Evolutionary conservation across 2,888 invertebrate genomes (phyloP).

Genomic region (Dryadula phaetusa): DNA sequence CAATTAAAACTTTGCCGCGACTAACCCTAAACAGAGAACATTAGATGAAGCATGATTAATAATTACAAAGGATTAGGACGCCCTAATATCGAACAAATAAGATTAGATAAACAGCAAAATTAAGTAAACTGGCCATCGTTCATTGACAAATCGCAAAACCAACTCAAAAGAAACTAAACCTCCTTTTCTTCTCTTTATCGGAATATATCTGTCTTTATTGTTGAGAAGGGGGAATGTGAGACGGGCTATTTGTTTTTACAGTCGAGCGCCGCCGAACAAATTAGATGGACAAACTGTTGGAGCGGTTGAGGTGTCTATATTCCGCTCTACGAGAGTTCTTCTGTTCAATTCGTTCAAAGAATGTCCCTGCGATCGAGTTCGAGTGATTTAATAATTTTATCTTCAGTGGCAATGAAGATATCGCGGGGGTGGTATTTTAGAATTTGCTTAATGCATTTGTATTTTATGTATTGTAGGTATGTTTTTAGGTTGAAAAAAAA

Average conservation of each 20-base stretch:
- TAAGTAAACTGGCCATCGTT: constrained; percentile 75
- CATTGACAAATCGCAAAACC: constrained; percentile 67
- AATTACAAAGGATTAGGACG: constrained; percentile 78
- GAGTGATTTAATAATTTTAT: constrained; percentile 77
- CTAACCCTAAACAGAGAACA: constrained; percentile 71
- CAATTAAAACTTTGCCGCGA: constrained; percentile 78
- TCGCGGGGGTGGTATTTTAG: constrained; percentile 55
- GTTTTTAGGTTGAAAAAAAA: too few relatives aligned
- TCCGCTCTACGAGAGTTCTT: constrained; percentile 75
- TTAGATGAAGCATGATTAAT: constrained; percentile 78
- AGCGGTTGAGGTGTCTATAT: constrained; percentile 81
- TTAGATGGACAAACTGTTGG: constrained; percentile 84
- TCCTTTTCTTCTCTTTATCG: constrained; percentile 63
- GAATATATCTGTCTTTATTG: constrained; percentile 73
- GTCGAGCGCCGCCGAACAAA: constrained; percentile 81
- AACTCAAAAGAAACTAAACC: constrained; percentile 60
- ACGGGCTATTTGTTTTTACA: constrained; percentile 82
- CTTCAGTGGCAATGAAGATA: constrained; percentile 62
- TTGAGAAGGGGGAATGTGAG: constrained; percentile 70
- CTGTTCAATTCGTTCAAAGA: constrained; percentile 70
- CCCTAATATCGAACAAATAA: constrained; percentile 73
- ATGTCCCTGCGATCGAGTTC: constrained; percentile 69
- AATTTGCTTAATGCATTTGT: constrained; percentile 8
- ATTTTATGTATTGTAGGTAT: background rate
- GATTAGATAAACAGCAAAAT: constrained; percentile 75